Base-by-base conservation (phyloP, 2,888 invertebrate genomes). In the Mechanitis mazaeus region DNA sequence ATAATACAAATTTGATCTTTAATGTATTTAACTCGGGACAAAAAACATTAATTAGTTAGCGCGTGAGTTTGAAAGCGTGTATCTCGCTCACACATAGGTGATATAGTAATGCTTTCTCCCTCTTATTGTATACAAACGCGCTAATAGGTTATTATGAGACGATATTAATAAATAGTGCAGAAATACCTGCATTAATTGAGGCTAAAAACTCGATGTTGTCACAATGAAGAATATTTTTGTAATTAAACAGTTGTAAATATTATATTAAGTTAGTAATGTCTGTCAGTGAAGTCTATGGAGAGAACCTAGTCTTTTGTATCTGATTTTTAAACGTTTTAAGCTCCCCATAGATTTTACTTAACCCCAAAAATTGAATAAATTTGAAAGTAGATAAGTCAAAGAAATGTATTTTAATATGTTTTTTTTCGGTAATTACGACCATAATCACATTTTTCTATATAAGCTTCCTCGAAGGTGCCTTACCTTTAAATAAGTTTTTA, bases 381-480 rank as follows among this genome's bases (percentile, higher is more conserved):
- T 38, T 45, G 35, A 3, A 28, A 11, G 59, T 47, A 57, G 33
- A 35, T 28, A 35, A 47, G 20, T 31, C 12, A 45, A 56, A 28
- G 42, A 45, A 31, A 7, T 42, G 20, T 56, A 20, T 42, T 20
- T 28, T 42, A 20, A 20, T 11, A 33, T 33, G 20, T 53, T 45
- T 11, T 57, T 12, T 7, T 33, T 35, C 20, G 33, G 42, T 46
- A 55, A 31, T 62, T 7, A 12, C 3, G n/a, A 20, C n/a, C 46
- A 46, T 46, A 61, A 54, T 68, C 60, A 65, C 61, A 64, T 64
- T 72, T 76, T 75, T 74, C 72, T 68, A 68, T 69, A 63, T 66
- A 77, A 79, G 80, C 85, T 85, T 87, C 85, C 85, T 70, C 67
- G 65, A 69, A 81, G 84, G 88, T 89, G 88, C 88, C 88, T 89